Evolutionary conservation across 1,140 invertebrate genomes (phyloP).

Genomic region (Hyposmocoma kahamanoa): DNA sequence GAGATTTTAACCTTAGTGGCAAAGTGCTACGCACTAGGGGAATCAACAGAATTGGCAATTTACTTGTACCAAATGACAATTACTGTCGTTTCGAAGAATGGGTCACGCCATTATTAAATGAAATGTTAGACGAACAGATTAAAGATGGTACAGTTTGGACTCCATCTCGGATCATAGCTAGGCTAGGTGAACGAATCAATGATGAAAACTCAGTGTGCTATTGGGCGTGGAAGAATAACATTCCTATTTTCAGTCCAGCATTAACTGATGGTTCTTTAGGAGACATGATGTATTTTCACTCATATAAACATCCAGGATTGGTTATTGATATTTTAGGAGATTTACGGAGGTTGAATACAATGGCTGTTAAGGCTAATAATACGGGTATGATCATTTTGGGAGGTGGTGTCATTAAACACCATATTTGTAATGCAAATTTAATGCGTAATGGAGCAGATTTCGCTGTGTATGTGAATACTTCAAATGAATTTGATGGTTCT

Average conservation of each 20-base stretch:
- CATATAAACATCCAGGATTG: constrained; percentile 93
- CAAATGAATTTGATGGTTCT: constrained; percentile 98
- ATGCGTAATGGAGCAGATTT: constrained; percentile 99
- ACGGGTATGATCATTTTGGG: constrained; percentile 98
- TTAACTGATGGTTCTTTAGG: constrained; percentile 98
- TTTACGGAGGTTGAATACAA: constrained; percentile 91
- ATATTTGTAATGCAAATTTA: constrained; percentile 98
- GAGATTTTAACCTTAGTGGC: constrained; percentile 91
- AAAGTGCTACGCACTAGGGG: constrained; percentile 87
- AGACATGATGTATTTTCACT: constrained; percentile 99
- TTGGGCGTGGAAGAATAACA: constrained; percentile 98
- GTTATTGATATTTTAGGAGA: constrained; percentile 96
- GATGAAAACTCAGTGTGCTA: constrained; percentile 96
- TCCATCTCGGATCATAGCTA: constrained; percentile 81
- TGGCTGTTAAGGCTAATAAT: constrained; percentile 94
- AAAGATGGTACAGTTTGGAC: constrained; percentile 88
- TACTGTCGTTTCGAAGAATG: constrained; percentile 99
- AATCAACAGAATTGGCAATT: constrained; percentile 98
- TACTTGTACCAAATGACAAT: constrained; percentile 98
- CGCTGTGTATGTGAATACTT: constrained; percentile 97
- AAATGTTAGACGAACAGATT: constrained; percentile 93
- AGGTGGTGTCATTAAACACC: constrained; percentile 98
- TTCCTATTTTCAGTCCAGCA: constrained; percentile 98
- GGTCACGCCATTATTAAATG: constrained; percentile 95
- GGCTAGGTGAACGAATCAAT: constrained; percentile 93